These are phyloP conservation scores for Agrilus planipennis DNA, from an alignment of 1,140 invertebrate genomes.

Conservation along the genomic window DNA sequence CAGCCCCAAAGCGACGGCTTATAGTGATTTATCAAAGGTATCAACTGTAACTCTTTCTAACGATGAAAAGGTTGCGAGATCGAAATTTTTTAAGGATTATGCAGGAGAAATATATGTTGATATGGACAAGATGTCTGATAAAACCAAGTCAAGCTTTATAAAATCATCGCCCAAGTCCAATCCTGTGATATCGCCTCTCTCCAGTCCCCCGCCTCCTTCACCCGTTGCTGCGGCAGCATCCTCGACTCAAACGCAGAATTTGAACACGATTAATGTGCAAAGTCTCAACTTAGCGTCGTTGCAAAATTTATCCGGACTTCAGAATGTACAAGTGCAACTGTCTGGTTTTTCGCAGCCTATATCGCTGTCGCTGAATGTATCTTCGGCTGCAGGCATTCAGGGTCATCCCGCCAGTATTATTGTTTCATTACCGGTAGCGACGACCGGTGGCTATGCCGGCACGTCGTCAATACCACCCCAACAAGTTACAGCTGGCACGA, in stretches of 20 bases:
- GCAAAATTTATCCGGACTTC: slow-evolving; percentile 58
- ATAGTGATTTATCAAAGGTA: no score
- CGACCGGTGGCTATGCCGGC: slow-evolving; percentile 24
- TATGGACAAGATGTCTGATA: no score
- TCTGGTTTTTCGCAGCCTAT: slow-evolving; percentile 66
- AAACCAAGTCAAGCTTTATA: no score
- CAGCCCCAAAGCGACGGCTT: slow-evolving; percentile 21
- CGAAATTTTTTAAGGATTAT: no score
- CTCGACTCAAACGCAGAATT: no score
- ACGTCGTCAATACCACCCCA: slow-evolving; percentile 33
- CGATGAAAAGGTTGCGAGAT: no score
- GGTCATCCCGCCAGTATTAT: slow-evolving; percentile 31
- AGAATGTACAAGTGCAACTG: slow-evolving; percentile 71
- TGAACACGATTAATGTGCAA: slow-evolving; percentile 48
- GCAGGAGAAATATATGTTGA: no score
- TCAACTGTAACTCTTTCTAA: no score
- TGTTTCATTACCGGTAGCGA: slow-evolving; percentile 35
- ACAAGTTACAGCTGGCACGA: slow-evolving; percentile 21
- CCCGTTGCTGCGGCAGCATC: no score
- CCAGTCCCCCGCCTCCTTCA: slow-evolving; percentile 48
- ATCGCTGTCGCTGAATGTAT: slow-evolving; percentile 60
- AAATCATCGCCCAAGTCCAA: slow-evolving; percentile 24
- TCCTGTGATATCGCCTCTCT: slow-evolving; percentile 39
- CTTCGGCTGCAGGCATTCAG: slow-evolving; percentile 35
- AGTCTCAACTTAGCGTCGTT: slow-evolving; percentile 66